A percentile compares a stretch with the other conserved stretches of the same genome.
phyloP scores from a whole-genome alignment of 2,888 invertebrate species.

The Andrena dorsata region DNA sequence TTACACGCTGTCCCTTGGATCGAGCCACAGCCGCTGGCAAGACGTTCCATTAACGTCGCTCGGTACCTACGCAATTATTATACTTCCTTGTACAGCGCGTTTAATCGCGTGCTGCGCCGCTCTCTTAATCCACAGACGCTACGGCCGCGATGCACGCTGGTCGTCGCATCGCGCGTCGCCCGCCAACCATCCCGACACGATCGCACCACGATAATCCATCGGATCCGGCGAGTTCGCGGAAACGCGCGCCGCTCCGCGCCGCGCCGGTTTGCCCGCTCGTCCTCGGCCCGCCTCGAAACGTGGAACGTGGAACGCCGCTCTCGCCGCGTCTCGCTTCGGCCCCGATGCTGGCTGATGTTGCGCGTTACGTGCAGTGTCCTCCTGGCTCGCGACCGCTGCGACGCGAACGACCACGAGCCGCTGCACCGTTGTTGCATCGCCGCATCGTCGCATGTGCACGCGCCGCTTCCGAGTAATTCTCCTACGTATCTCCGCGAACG shows the following conservation, averaged over 20 bases:
- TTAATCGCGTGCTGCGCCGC: conserved; percentile 60
- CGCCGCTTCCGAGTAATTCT: conserved; percentile 8
- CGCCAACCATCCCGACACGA: background rate
- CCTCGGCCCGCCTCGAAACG: too few species aligned
- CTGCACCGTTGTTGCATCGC: conserved; percentile 1
- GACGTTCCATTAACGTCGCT: conserved; percentile 72
- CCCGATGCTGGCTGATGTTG: conserved; percentile 9
- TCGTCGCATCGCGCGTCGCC: background rate
- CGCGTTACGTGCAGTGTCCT: conserved; percentile 37
- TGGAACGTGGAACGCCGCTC: background rate
- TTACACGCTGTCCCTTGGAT: conserved; percentile 70
- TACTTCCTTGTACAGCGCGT: conserved; percentile 66
- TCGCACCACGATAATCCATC: background rate
- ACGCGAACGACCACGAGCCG: conserved; percentile 12
- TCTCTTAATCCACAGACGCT: conserved; percentile 37
- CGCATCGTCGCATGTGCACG: background rate
- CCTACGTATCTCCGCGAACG: conserved; percentile 21
- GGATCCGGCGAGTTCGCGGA: too few species aligned
- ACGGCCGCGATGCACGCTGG: background rate
- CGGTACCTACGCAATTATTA: conserved; percentile 69
- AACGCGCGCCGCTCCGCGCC: too few species aligned
- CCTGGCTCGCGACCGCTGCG: conserved; percentile 17
- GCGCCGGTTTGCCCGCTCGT: too few species aligned
- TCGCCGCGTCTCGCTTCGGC: background rate
- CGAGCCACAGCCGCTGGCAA: conserved; percentile 63